Percentiles rank a stretch among this genome's conserved stretches.
Conservation (phyloP, 2,113 vertebrate species). For the Clarias macrocephalus region DNA sequence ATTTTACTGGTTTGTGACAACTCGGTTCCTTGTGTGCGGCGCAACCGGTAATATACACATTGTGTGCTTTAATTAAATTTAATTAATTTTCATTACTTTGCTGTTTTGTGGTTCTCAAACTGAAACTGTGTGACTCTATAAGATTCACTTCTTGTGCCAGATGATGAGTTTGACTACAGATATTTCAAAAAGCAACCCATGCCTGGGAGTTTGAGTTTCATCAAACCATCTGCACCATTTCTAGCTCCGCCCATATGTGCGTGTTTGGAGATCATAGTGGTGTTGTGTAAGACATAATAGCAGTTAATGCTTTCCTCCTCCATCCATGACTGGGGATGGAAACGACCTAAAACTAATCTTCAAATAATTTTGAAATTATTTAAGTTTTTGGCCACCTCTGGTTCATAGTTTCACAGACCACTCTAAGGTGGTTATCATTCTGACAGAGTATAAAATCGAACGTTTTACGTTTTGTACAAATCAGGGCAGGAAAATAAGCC, state of each 20-base stretch:
- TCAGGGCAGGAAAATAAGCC: neutral
- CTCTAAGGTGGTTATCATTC: neutral
- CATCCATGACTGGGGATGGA: too few relatives aligned
- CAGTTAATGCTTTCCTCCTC: neutral
- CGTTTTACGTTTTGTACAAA: neutral
- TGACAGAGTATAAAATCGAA: neutral
- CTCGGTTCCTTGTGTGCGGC: too few relatives aligned
- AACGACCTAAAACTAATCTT: neutral
- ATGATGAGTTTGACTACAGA: neutral
- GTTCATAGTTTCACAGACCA: constrained; percentile 23
- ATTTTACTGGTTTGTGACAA: too few relatives aligned
- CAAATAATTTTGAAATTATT: neutral
- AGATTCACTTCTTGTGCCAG: neutral
- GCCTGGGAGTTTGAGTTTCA: neutral
- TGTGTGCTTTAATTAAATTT: neutral
- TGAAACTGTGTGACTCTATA: neutral
- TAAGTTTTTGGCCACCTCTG: neutral
- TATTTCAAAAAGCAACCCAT: neutral
- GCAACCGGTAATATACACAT: neutral
- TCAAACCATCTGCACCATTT: neutral
- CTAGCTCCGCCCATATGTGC: neutral
- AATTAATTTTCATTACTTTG: neutral
- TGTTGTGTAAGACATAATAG: neutral
- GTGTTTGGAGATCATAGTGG: neutral
- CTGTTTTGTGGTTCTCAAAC: neutral